Evolutionary conservation across 2,113 vertebrate species (phyloP).

Genomic region (Phaetusa simplex): DNA sequence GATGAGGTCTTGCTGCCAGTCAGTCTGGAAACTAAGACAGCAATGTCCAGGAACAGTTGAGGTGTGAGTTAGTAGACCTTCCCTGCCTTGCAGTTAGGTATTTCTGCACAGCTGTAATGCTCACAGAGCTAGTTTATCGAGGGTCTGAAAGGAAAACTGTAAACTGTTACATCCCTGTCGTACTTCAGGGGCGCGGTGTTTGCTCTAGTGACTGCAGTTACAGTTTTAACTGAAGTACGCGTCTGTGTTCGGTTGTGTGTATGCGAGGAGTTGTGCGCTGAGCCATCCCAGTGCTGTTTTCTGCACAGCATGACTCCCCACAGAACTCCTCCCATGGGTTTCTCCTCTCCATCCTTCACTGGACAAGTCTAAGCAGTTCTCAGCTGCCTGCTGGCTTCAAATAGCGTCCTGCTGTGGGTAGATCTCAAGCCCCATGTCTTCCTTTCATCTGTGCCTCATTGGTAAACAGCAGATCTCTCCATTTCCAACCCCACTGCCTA

Average conservation of each 20-base stretch:
- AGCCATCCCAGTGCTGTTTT: neutral
- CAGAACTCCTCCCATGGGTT: neutral
- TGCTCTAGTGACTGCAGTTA: neutral
- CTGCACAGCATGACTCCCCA: neutral
- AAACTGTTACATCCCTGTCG: neutral
- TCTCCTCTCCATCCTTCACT: neutral
- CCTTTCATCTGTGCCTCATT: constrained; percentile 18
- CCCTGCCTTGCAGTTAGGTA: neutral
- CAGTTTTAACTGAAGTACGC: neutral
- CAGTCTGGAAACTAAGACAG: neutral
- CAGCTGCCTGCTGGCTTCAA: constrained; percentile 11
- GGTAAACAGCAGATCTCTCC: constrained; percentile 38
- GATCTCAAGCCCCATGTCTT: neutral
- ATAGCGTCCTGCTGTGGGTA: neutral
- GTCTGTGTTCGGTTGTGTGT: neutral
- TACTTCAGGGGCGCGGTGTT: neutral
- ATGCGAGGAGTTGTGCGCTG: neutral
- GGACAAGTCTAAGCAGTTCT: neutral
- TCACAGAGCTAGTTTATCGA: neutral
- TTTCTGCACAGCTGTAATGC: neutral
- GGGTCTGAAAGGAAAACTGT: neutral
- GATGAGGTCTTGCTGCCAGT: neutral
- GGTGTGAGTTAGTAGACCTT: neutral
- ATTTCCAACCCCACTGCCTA: neutral
- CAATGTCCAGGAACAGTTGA: neutral